These are phyloP conservation scores for Chunga burmeisteri DNA, from an alignment of 2,113 vertebrate genomes.

Conservation along the genomic window DNA sequence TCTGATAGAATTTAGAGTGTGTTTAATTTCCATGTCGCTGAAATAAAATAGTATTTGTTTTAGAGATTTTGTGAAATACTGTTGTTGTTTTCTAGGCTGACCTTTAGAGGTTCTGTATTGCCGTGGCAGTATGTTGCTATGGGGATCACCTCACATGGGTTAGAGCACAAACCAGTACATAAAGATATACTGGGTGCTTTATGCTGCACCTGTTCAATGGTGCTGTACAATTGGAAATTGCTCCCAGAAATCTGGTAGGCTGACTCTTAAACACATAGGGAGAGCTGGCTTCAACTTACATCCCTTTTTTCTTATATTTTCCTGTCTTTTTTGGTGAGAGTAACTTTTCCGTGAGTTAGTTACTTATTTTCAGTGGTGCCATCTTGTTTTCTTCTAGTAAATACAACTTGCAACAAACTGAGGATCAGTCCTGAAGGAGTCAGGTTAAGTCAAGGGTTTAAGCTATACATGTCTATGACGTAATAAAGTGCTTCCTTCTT, in stretches of 20 bases:
- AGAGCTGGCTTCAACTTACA: background rate
- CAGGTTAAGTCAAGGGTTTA: background rate
- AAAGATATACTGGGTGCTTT: background rate
- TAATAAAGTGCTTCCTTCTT: background rate
- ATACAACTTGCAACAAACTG: background rate
- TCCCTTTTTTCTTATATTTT: background rate
- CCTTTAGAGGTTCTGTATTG: conserved; percentile 19
- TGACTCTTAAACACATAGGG: background rate
- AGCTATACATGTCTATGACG: background rate
- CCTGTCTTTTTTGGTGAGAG: background rate
- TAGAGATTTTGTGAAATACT: conserved; percentile 39
- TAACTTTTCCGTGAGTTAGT: background rate
- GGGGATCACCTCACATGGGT: conserved; percentile 25
- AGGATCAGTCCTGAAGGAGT: background rate
- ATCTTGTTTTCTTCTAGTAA: background rate
- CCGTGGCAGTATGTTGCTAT: conserved; percentile 19
- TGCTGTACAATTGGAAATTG: background rate
- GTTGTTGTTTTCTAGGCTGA: conserved; percentile 54
- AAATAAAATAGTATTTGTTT: conserved; percentile 45
- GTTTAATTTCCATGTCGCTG: conserved; percentile 3
- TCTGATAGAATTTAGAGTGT: background rate
- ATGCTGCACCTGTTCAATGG: background rate
- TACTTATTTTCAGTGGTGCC: background rate
- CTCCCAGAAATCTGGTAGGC: background rate
- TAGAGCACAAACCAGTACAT: background rate